Conservation (phyloP, 2,113 vertebrate species). For the Psettodes erumei region DNA sequence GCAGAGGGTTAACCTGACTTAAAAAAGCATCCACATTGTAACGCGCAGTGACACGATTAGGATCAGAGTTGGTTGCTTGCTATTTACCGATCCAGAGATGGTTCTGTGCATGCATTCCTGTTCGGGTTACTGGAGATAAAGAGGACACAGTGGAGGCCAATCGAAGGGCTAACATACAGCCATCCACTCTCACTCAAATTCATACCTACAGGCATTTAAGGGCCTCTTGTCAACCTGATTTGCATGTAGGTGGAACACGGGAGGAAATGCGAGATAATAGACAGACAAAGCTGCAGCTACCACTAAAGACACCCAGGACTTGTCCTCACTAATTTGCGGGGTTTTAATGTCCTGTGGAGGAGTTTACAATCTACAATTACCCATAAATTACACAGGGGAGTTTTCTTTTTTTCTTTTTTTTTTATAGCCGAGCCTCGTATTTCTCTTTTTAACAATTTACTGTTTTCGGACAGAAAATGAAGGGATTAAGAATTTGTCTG, state of each 20-base stretch:
- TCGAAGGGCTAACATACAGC: conserved; percentile 33
- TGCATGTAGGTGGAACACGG: conserved; percentile 27
- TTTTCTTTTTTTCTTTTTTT: no score
- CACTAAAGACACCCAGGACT: conserved; percentile 22
- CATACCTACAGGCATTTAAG: conserved; percentile 47
- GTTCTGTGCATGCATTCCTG: conserved; percentile 9
- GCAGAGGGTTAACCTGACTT: conserved; percentile 35
- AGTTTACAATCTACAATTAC: conserved; percentile 14
- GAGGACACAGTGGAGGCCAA: conserved; percentile 20
- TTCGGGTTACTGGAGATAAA: conserved; percentile 15
- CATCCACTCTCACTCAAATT: conserved; percentile 31
- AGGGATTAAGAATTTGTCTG: background rate
- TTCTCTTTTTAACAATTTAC: background rate
- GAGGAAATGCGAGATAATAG: conserved; percentile 30
- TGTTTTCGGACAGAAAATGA: background rate
- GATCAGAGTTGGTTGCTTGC: conserved; percentile 6
- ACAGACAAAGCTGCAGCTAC: background rate
- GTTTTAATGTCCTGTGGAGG: conserved; percentile 8
- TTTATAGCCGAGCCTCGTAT: background rate
- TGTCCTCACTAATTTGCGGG: background rate
- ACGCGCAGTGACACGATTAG: background rate
- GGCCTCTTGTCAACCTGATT: conserved; percentile 47
- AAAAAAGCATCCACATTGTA: conserved; percentile 20
- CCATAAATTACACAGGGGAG: conserved; percentile 5
- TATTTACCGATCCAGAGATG: background rate